A percentile compares a stretch with the other conserved stretches of the same genome.
These are phyloP conservation scores for Leptothorax acervorum DNA, from an alignment of 2,888 invertebrate genomes.

Conservation along the genomic window DNA sequence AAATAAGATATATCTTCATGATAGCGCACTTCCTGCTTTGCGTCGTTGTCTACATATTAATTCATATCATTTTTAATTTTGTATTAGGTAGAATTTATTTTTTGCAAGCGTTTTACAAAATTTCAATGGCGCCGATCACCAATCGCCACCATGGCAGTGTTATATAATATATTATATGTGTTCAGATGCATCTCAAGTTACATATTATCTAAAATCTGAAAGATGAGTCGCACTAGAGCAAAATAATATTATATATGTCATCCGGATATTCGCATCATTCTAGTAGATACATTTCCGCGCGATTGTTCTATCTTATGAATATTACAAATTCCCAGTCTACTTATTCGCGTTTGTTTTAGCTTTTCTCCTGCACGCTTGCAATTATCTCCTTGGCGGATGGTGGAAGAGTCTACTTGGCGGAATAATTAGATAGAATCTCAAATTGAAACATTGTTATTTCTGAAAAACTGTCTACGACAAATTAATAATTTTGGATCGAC, in stretches of 20 bases:
- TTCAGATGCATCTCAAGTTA: no score
- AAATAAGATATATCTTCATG: background rate
- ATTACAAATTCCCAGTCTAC: background rate
- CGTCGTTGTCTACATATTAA: background rate
- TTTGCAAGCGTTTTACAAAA: background rate
- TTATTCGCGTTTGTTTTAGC: background rate
- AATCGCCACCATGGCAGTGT: no score
- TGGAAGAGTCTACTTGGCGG: background rate
- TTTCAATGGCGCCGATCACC: background rate
- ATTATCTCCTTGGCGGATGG: background rate
- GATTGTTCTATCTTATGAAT: background rate
- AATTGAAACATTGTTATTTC: background rate
- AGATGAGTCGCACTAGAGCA: no score
- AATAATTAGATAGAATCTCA: background rate
- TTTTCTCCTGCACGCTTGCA: background rate
- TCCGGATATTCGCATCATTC: background rate
- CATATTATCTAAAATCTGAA: no score
- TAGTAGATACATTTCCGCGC: background rate
- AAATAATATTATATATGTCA: background rate
- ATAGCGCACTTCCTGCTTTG: background rate
- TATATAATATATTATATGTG: no score
- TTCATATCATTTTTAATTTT: background rate
- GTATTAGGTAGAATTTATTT: background rate
- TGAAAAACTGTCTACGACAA: background rate
- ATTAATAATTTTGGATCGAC: background rate